Conservation (phyloP, 2,797 vertebrate genomes). For the Crocidura indochinensis region DNA sequence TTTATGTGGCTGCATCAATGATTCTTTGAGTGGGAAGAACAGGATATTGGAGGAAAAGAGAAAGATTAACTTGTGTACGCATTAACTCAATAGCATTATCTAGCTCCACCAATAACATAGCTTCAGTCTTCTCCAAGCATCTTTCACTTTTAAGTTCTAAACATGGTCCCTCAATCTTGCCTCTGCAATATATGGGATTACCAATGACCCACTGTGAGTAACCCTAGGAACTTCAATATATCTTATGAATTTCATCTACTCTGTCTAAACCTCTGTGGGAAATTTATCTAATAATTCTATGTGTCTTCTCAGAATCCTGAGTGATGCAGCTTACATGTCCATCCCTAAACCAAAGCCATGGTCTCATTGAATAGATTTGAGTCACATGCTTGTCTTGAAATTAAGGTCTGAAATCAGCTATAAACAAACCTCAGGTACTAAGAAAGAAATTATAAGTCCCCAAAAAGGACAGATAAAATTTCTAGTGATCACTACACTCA, state of each 20-base stretch:
- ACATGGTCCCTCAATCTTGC: too few species aligned
- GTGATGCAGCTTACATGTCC: neutral
- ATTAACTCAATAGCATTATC: neutral
- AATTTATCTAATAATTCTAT: conserved; percentile 49
- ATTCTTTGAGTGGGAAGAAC: conserved; percentile 22
- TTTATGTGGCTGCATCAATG: too few species aligned
- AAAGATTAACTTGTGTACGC: neutral
- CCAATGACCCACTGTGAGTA: neutral
- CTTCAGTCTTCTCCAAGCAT: neutral
- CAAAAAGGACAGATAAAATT: conserved; percentile 43
- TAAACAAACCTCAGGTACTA: conserved; percentile 23
- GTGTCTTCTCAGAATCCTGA: conserved; percentile 34
- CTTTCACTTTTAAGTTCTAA: neutral
- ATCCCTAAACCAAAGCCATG: conserved; percentile 37
- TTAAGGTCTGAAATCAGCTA: conserved; percentile 52
- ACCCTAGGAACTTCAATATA: neutral
- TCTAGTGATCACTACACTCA: conserved; percentile 42
- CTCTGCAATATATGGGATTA: neutral
- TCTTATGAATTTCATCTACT: conserved; percentile 13
- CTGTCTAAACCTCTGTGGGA: neutral
- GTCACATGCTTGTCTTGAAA: conserved; percentile 30
- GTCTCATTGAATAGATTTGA: conserved; percentile 12
- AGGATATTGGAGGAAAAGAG: neutral
- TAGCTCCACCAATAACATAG: neutral
- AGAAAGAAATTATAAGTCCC: neutral